Base-by-base conservation (phyloP, 2,797 vertebrate genomes). In the Lepus oiostolus region DNA sequence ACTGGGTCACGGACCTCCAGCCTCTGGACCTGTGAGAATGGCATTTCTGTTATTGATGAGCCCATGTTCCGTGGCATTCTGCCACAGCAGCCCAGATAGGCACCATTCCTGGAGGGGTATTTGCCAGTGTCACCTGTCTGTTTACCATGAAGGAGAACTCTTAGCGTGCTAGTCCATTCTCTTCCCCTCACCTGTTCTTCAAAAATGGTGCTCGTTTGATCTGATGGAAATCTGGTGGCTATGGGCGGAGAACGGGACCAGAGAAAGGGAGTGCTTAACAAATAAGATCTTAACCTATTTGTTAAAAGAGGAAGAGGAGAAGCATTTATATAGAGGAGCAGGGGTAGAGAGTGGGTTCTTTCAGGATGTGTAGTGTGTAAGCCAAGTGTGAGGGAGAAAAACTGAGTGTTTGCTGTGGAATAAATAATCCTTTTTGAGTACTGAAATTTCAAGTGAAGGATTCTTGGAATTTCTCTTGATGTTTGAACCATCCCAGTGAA, bases 401-500 rank as follows among this genome's bases (percentile, higher is more conserved):
- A 50, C 11, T 4, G 17, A 70, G 19, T 28, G 28, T 77, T 79
- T 82, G 30, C 16, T 79, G 1, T 71, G 70, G 14, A 19, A 42
- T 63, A 52, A 35, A 42, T 72, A 30, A 63, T 95, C 28, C 58
- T 86, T 47, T 67, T 70, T 50, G 52, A 80, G 5, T 47, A 52
- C 42, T 72, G 91, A 85, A 58, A 58, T 77, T 80, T 47, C 13
- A 28, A 77, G 5, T 54, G 60, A 80, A 86, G 42, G n/a, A 77
- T 58, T 92, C 17, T 70, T 90, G 54, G 13, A 70, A 75, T 75
- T 84, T 90, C 38, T n/a, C 42, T 80, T 32, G 32, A 10, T 84
- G 76, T 91, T 47, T 81, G 68, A 93, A 54, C 28, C 75, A 5
- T 30, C 32, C 93, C 13, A 76, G n/a, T 75, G 50, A 91, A 42